A percentile compares a stretch with the other conserved stretches of the same genome.
phyloP scores from a whole-genome alignment of 2,113 vertebrate species.

The Myiagra hebetior region DNA sequence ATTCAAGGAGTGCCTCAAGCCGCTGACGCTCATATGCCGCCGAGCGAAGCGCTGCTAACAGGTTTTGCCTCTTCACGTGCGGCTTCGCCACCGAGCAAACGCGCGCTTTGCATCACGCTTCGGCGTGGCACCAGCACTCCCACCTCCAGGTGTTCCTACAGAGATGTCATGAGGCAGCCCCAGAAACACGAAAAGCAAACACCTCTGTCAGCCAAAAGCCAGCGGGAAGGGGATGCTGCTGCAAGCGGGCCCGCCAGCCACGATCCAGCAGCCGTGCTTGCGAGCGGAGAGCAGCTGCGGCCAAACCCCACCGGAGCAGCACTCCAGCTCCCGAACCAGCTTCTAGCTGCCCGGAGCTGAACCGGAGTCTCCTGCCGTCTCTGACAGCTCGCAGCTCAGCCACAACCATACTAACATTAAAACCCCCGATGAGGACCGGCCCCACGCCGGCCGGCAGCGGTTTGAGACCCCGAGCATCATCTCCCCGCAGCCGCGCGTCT shows the following conservation, averaged over 20 bases:
- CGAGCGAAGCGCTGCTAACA: neutral
- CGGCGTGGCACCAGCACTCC: neutral
- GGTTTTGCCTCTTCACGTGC: neutral
- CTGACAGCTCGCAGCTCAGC: neutral
- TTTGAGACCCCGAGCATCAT: neutral
- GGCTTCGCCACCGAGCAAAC: neutral
- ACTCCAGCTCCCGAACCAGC: neutral
- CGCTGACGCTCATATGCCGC: neutral
- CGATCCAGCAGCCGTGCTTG: neutral
- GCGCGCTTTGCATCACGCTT: neutral
- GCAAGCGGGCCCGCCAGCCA: neutral
- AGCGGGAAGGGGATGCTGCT: neutral
- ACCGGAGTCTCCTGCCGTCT: neutral
- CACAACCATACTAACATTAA: accelerated
- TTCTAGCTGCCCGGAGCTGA: neutral
- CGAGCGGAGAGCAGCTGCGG: neutral
- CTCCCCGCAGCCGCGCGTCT: accelerated
- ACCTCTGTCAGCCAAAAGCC: neutral
- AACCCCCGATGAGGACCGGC: neutral
- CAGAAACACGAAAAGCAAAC: neutral
- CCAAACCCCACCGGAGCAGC: neutral
- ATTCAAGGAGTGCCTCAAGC: neutral
- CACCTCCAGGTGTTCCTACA: neutral
- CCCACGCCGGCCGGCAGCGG: accelerated
- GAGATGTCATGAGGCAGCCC: neutral